Percentiles rank a stretch among this genome's conserved stretches.
Evolutionary conservation across 1,140 invertebrate genomes (phyloP).

Genomic region (Apis mellifera): Amel_HAv3.1 CM009943.2:4297501-4298000

Average conservation of each 20-base stretch:
- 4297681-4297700: conserved; percentile 46
- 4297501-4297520: conserved; percentile 79
- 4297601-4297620: conserved; percentile 45
- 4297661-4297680: conserved; percentile 22
- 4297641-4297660: conserved; percentile 26
- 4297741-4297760: conserved; percentile 72
- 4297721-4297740: conserved; percentile 67
- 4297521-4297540: conserved; percentile 74
- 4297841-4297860: too few relatives aligned
- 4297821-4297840: neutral
- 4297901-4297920: neutral
- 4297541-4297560: conserved; percentile 70
- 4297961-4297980: conserved; percentile 38
- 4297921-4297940: too few relatives aligned
- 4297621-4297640: conserved; percentile 7
- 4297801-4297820: conserved; percentile 8
- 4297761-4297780: conserved; percentile 61
- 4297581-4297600: conserved; percentile 61
- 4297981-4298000: conserved; percentile 71
- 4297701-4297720: conserved; percentile 46
- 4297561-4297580: conserved; percentile 67
- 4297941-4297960: neutral
- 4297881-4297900: conserved; percentile 2
- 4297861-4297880: too few relatives aligned
- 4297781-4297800: conserved; percentile 72